These are phyloP conservation scores for Ormyrus nitidulus DNA, from an alignment of 2,888 invertebrate genomes.

Conservation along the genomic window DNA sequence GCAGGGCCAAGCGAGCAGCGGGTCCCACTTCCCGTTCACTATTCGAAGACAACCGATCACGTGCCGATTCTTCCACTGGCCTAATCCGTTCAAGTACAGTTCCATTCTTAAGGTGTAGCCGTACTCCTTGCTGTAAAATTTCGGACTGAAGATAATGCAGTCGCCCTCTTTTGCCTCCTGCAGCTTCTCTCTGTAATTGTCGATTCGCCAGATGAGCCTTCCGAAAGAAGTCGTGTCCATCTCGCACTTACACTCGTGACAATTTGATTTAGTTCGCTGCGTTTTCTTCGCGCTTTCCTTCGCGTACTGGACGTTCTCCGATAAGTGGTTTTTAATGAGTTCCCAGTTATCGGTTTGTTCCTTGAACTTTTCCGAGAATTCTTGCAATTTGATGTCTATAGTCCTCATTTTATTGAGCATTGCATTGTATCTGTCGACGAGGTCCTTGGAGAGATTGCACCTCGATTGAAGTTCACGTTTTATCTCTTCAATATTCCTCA, in stretches of 20 bases:
- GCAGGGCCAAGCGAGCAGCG: conserved; percentile 85
- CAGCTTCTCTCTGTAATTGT: conserved; percentile 81
- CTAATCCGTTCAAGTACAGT: conserved; percentile 84
- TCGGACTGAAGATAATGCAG: conserved; percentile 81
- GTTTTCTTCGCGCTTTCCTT: conserved; percentile 62
- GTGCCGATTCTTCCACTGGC: conserved; percentile 86
- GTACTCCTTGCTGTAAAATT: conserved; percentile 83
- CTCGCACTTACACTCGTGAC: conserved; percentile 11
- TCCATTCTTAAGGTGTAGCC: conserved; percentile 87
- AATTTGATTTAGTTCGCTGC: conserved; percentile 7
- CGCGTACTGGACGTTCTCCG: conserved; percentile 63
- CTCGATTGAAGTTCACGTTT: conserved; percentile 78
- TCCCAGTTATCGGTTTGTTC: conserved; percentile 47
- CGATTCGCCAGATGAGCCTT: conserved; percentile 84
- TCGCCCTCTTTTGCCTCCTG: conserved; percentile 82
- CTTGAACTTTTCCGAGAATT: conserved; percentile 50
- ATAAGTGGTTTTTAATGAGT: conserved; percentile 60
- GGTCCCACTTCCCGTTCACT: conserved; percentile 84
- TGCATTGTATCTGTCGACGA: conserved; percentile 75
- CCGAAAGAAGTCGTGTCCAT: conserved; percentile 69
- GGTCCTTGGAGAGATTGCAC: conserved; percentile 74
- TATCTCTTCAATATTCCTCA: conserved; percentile 74
- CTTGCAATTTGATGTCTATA: conserved; percentile 72
- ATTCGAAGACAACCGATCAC: conserved; percentile 83
- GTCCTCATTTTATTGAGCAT: conserved; percentile 77